Evolutionary conservation across 1,140 invertebrate species (phyloP).

Genomic region (Zaprionus africanus): DNA sequence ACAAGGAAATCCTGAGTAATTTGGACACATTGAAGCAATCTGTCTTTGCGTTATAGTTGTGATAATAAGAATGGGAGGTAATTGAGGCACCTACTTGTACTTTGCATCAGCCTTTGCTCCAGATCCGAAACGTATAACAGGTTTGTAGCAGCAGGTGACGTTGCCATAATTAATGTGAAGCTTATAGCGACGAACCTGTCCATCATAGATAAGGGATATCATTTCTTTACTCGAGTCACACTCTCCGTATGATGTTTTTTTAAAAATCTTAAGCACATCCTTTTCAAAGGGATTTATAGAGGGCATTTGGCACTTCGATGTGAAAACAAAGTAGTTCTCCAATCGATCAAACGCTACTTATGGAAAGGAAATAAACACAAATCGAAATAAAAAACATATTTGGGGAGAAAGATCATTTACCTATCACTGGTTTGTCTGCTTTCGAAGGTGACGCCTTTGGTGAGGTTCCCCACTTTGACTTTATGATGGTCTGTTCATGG

Average conservation of each 20-base stretch:
- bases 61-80: neutral
- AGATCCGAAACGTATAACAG: conserved; percentile 82
- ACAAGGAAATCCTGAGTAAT: conserved; percentile 64
- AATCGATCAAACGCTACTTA: neutral
- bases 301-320: conserved; percentile 87
- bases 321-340: conserved; percentile 61
- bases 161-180: conserved; percentile 58
- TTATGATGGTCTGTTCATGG: neutral
- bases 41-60: conserved; percentile 13
- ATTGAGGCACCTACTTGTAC: conserved; percentile 82
- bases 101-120: conserved; percentile 80
- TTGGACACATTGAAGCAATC: conserved; percentile 47
- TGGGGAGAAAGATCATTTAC: neutral
- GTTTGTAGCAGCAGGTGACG: conserved; percentile 85
- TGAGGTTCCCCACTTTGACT: neutral
- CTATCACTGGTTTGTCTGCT: neutral
- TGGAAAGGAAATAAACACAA: neutral
- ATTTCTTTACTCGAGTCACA: conserved; percentile 86
- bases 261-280: conserved; percentile 87
- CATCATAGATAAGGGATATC: conserved; percentile 81
- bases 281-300: conserved; percentile 88
- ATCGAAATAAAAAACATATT: neutral
- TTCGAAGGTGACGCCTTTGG: neutral
- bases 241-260: conserved; percentile 85
- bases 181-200: conserved; percentile 44